Base-by-base conservation (phyloP, 2,113 vertebrate species). In the Plotosus lineatus region DNA sequence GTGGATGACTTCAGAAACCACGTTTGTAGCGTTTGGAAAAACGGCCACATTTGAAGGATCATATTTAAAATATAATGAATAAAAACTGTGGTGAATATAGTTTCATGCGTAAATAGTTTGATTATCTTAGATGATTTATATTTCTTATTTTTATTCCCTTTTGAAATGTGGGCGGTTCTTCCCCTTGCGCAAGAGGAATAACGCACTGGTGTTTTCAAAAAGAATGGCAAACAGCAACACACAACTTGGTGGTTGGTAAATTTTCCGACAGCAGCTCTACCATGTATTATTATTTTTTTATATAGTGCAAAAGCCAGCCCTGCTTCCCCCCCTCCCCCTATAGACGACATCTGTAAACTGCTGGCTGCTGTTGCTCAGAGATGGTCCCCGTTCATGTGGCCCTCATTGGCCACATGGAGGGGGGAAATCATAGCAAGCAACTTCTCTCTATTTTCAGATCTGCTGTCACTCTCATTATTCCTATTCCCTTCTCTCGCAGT, bases 401-500 rank as follows among this genome's bases (percentile, higher is more conserved):
- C 23, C 28, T 26, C 26, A 28, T 28, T 3, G 6, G 0, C 26
- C n/a, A n/a, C n/a, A n/a, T n/a, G n/a, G n/a, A n/a, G n/a, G n/a
- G n/a, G n/a, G n/a, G n/a, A n/a, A n/a, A n/a, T n/a, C n/a, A n/a
- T n/a, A n/a, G n/a, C n/a, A n/a, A n/a, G n/a, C n/a, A n/a, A n/a
- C n/a, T n/a, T n/a, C n/a, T n/a, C n/a, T n/a, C n/a, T 65, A 21
- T 15, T 58, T 23, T 42, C 23, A 12, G 8, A 8, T 7, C 31
- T 36, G 14, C n/a, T 36, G 33, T 14, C 23, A 21, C 21, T 6
- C 4, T 51, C n/a, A 9, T 80, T 60, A 72, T 6, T 15, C 3
- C 31, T 75, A 1, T 17, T 11, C 69, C 15, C 23, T 40, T 46
- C 7, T 69, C 51, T 63, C 44, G 17, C 78, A 99, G 98, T 93